Evolutionary conservation across 1,140 invertebrate genomes (phyloP).

Genomic region (Sitodiplosis mosellana): DNA sequence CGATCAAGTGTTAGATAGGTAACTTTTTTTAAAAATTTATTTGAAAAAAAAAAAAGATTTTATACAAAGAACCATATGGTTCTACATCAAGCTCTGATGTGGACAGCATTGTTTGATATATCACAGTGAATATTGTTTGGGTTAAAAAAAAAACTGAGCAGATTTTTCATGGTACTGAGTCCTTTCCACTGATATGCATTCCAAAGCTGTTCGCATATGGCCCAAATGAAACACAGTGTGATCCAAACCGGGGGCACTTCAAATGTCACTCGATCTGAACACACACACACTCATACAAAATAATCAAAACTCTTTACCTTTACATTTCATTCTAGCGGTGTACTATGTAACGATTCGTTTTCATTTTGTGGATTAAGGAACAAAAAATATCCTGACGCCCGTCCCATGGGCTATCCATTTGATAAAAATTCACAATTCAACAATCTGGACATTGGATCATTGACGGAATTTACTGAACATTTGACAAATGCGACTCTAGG

Average conservation of each 20-base stretch:
- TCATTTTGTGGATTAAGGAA: slow-evolving; percentile 36
- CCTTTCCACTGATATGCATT: too few species aligned
- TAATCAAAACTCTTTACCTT: too few species aligned
- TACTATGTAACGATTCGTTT: slow-evolving; percentile 9
- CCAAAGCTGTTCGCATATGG: too few species aligned
- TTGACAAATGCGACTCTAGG: background rate
- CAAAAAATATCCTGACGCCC: slow-evolving; percentile 31
- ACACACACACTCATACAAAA: too few species aligned
- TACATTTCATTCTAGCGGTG: background rate
- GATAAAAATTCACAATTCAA: slow-evolving; percentile 22
- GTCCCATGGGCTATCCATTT: slow-evolving; percentile 39
- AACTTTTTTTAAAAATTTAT: background rate
- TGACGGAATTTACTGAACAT: background rate
- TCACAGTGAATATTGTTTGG: too few species aligned
- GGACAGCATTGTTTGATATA: too few species aligned
- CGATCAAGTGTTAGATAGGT: slow-evolving; percentile 20
- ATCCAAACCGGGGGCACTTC: too few species aligned
- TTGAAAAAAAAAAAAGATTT: background rate
- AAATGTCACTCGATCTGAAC: too few species aligned
- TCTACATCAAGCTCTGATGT: too few species aligned
- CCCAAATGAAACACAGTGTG: too few species aligned
- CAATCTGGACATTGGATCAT: background rate
- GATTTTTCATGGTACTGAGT: too few species aligned
- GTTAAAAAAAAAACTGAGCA: too few species aligned
- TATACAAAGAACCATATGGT: background rate